A percentile compares a stretch with the other conserved stretches of the same genome.
These are phyloP conservation scores for Heliconius nattereri DNA, from an alignment of 1,140 invertebrate genomes.

Conservation along the genomic window DNA sequence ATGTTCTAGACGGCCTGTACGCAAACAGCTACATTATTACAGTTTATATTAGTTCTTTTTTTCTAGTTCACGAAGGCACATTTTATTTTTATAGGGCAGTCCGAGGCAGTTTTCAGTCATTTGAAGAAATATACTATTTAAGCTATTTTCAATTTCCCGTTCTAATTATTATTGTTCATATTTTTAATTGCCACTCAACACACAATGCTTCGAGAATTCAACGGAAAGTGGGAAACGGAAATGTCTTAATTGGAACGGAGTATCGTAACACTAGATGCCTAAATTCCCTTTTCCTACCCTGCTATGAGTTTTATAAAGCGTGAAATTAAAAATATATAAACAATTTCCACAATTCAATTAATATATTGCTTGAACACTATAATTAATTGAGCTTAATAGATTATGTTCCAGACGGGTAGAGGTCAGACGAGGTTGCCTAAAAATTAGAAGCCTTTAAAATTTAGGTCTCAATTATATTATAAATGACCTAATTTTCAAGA, in stretches of 20 bases:
- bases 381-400: slow-evolving; percentile 28
- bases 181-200: too few species aligned
- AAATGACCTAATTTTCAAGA: background rate
- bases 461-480: slow-evolving; percentile 18
- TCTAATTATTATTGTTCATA: too few species aligned
- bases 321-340: background rate
- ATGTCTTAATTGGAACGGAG: too few species aligned
- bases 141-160: background rate
- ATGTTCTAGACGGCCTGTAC: slow-evolving; percentile 23
- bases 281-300: too few species aligned
- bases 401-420: slow-evolving; percentile 24
- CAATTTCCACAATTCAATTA: background rate
- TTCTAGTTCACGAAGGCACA: background rate
- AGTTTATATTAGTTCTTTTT: slow-evolving; percentile 27
- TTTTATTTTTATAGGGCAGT: background rate
- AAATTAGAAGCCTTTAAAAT: slow-evolving; percentile 37
- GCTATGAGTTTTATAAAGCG: too few species aligned
- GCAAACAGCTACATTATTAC: slow-evolving; percentile 32
- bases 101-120: background rate
- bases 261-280: too few species aligned
- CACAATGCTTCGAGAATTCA: too few species aligned
- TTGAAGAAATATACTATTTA: background rate
- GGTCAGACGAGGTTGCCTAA: slow-evolving; percentile 21
- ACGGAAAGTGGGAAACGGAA: too few species aligned
- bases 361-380: background rate